These are phyloP conservation scores for Achroia grisella DNA, from an alignment of 1,140 invertebrate genomes.

Conservation along the genomic window DNA sequence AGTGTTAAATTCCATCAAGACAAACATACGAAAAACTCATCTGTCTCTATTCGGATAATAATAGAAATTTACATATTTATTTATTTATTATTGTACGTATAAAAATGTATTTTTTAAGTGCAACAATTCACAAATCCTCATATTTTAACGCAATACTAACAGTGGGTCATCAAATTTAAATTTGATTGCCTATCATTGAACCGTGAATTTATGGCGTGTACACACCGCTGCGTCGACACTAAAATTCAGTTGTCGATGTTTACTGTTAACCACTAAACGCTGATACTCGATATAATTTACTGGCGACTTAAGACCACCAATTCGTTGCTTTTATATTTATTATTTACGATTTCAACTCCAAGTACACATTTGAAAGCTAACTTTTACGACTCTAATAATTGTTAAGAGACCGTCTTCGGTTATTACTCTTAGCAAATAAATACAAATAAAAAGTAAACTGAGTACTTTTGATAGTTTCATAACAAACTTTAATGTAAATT, in stretches of 20 bases:
- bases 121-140: not conserved
- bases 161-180: conserved; percentile 6
- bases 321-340: conserved; percentile 8
- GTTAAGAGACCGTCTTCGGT: not conserved
- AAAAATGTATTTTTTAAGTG: too few species aligned
- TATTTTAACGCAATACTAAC: not conserved
- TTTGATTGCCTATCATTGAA: conserved; percentile 6
- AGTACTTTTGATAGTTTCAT: too few species aligned
- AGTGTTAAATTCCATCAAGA: too few species aligned
- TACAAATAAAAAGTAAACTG: too few species aligned
- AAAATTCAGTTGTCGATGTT: not conserved
- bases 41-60: too few species aligned
- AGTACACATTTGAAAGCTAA: not conserved
- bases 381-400: conserved; percentile 3
- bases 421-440: too few species aligned
- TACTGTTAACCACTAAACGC: conserved; percentile 5
- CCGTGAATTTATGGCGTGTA: conserved; percentile 6
- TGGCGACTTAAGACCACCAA: not conserved
- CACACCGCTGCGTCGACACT: not conserved
- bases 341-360: conserved; percentile 2
- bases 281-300: conserved; percentile 5
- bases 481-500: too few species aligned
- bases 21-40: too few species aligned
- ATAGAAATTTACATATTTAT: too few species aligned
- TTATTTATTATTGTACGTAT: too few species aligned